These are phyloP conservation scores for Muscicapa striata DNA, from an alignment of 2,797 vertebrate species.

Conservation along the genomic window DNA sequence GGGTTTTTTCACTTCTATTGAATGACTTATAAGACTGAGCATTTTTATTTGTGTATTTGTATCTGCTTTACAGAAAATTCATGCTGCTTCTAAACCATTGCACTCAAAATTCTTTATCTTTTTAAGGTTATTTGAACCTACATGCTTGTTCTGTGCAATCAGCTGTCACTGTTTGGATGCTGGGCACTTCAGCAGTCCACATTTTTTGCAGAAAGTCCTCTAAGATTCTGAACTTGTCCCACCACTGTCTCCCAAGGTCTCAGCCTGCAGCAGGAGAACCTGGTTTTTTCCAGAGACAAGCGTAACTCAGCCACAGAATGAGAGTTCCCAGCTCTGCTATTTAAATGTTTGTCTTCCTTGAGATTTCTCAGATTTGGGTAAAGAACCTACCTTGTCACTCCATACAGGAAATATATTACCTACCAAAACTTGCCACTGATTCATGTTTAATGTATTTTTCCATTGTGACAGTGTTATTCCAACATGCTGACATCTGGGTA, in stretches of 20 bases:
- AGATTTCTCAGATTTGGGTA: neutral
- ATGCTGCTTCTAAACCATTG: neutral
- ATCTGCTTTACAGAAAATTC: neutral
- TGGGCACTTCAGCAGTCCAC: neutral
- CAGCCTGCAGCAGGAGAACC: neutral
- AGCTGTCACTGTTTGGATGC: neutral
- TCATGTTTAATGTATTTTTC: neutral
- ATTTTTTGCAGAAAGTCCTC: neutral
- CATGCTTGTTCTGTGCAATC: neutral
- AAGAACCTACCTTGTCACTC: neutral
- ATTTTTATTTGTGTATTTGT: neutral
- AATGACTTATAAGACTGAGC: neutral
- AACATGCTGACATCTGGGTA: neutral
- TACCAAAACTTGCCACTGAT: neutral
- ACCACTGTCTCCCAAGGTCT: neutral
- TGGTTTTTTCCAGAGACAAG: neutral
- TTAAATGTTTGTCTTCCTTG: neutral
- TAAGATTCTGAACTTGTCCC: neutral
- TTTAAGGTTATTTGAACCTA: neutral
- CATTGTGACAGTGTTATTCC: neutral
- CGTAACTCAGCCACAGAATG: neutral
- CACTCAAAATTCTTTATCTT: neutral
- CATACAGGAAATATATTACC: neutral
- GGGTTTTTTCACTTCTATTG: neutral
- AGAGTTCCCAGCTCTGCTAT: neutral